These are phyloP conservation scores for Apamea epomidion DNA, from an alignment of 2,888 invertebrate species.

Conservation along the genomic window DNA sequence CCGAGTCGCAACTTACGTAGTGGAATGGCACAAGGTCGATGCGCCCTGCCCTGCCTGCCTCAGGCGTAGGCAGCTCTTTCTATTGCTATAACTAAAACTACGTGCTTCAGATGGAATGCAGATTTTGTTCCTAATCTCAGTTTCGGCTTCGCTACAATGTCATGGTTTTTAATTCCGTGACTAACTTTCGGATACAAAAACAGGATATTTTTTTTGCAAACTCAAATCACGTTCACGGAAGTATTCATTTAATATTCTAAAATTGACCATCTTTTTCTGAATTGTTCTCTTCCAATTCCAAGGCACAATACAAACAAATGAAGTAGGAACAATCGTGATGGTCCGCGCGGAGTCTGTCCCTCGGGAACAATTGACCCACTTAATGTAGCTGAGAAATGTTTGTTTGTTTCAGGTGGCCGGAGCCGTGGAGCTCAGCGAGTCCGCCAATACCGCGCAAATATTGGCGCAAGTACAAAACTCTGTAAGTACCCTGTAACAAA, in stretches of 20 bases:
- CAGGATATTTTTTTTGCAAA: conserved; percentile 27
- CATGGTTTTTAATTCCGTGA: conserved; percentile 46
- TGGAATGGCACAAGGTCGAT: conserved; percentile 73
- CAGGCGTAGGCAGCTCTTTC: conserved; percentile 66
- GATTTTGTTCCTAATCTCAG: conserved; percentile 52
- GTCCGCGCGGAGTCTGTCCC: conserved; percentile 61
- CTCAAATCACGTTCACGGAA: conserved; percentile 20
- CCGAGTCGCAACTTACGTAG: conserved; percentile 69
- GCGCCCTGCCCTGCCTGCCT: conserved; percentile 62
- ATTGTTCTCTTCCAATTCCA: conserved; percentile 29
- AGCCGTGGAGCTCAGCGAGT: conserved; percentile 84
- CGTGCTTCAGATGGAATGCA: conserved; percentile 64
- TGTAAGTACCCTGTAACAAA: conserved; percentile 73
- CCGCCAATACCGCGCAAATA: conserved; percentile 83
- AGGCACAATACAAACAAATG: conserved; percentile 53
- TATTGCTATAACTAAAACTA: conserved; percentile 62
- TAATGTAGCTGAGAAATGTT: conserved; percentile 77
- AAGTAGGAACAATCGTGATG: conserved; percentile 60
- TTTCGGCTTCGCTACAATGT: conserved; percentile 54
- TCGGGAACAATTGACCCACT: conserved; percentile 83
- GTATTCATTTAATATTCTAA: conserved; percentile 4
- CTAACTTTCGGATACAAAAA: conserved; percentile 24
- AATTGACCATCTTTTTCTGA: conserved; percentile 14
- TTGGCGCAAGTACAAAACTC: conserved; percentile 83
- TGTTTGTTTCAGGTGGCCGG: conserved; percentile 86